These are phyloP conservation scores for Otocyon megalotis DNA, from an alignment of 2,113 vertebrate genomes.

Conservation along the genomic window DNA sequence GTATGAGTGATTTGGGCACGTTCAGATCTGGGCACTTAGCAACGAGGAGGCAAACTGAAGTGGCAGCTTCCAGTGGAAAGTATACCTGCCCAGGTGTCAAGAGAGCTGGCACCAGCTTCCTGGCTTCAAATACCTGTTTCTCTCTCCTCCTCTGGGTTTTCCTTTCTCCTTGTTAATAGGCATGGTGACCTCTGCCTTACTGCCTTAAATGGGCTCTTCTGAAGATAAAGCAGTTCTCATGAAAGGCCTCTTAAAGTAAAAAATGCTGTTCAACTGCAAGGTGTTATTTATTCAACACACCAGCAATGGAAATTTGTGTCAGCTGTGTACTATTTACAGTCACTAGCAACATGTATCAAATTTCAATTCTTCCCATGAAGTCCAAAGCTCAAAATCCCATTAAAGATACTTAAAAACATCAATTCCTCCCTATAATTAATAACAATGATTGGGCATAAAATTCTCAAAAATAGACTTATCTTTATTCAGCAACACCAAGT, in stretches of 20 bases:
- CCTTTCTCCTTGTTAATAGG: not conserved
- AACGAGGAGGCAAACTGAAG: not conserved
- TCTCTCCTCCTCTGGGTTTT: not conserved
- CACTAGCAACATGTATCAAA: not conserved
- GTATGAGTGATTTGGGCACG: not conserved
- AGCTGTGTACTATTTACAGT: constrained; percentile 23
- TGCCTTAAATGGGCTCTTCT: not conserved
- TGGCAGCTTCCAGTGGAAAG: not conserved
- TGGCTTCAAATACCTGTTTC: not conserved
- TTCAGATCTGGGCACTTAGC: not conserved
- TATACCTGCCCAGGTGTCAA: too few relatives aligned
- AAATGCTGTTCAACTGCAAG: not conserved
- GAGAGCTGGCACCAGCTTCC: not conserved
- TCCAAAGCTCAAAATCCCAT: constrained; percentile 45
- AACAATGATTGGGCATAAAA: constrained; percentile 26
- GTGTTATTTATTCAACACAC: constrained; percentile 1
- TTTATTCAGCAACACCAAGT: not conserved
- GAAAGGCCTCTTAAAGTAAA: not conserved
- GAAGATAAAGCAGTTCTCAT: not conserved
- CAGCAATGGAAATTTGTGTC: not conserved
- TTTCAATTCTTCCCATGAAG: constrained; percentile 43
- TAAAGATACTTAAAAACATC: constrained; percentile 45
- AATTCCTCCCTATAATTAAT: constrained; percentile 56
- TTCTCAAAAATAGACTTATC: constrained; percentile 45
- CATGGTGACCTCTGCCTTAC: not conserved